Base-by-base conservation (phyloP, 2,888 invertebrate species). In the Eurytoma californica region DNA sequence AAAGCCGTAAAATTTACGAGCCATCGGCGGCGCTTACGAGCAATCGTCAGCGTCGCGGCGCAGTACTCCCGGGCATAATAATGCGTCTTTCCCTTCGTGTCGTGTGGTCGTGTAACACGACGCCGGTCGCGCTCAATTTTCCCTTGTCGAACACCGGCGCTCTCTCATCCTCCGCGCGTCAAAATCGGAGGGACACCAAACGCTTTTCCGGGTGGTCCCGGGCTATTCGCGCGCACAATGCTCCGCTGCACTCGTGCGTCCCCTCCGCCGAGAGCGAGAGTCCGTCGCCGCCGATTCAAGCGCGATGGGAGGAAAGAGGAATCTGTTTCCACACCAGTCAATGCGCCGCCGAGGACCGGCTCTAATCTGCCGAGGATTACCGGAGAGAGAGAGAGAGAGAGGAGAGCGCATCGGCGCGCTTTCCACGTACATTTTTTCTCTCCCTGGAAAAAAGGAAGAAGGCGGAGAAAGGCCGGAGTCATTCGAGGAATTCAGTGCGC, bases 171-270 rank as follows among this genome's bases (percentile, higher is more conserved):
- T 63, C 73, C 78, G 65, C 73, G 73, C 65, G 78, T 78, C 63
- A 78, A 72, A 61, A 55, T 3, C 30, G 7, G 53, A 30, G 1
- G 3, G 65, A 69, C 53, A 72, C 73, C 65, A 73, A 79, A 69
- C 51, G 53, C 47, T 79, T 75, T 75, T 72, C 75, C 79, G 79
- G 79, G 79, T 79, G 79, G 79, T 79, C 79, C 72, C 12, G 39
- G 39, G 39, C 9, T 39, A 39, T 39, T 39, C 39, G 39, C 39
- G 39, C 39, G 39, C 39, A 39, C 39, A 39, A 39, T 39, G 39
- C 39, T 39, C 39, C 39, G 39, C 39, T 39, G 39, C 39, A 39
- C 39, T n/a, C n/a, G n/a, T n/a, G n/a, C n/a, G 24, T 24, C 24
- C 24, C 24, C 24, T 24, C 24, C 24, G 24, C 2, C 24, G 24